Evolutionary conservation across 2,113 vertebrate species (phyloP).

Genomic region (Melanerpes formicivorus): DNA sequence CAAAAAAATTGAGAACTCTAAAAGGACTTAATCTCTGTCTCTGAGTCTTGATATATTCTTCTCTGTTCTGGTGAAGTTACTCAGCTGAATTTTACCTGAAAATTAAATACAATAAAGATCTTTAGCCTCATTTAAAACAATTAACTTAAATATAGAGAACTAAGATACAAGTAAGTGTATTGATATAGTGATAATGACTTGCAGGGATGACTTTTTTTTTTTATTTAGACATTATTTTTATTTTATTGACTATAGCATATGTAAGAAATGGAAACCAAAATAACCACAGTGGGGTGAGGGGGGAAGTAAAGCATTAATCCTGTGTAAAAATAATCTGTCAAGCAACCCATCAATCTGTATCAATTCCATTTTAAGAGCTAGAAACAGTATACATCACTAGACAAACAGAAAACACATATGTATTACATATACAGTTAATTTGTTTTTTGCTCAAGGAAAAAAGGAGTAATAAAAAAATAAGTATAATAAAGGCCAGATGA

Average conservation of each 20-base stretch:
- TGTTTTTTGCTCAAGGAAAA: neutral
- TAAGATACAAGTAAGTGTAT: neutral
- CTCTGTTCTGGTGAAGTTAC: neutral
- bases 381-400: neutral
- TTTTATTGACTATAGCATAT: neutral
- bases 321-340: neutral
- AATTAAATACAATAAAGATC: neutral
- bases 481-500: neutral
- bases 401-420: neutral
- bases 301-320: neutral
- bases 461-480: neutral
- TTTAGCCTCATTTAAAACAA: neutral
- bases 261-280: neutral
- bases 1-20: neutral
- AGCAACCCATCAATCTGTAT: neutral
- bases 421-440: neutral
- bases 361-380: neutral
- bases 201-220: neutral
- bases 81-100: neutral
- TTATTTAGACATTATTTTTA: neutral
- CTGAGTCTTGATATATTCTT: neutral
- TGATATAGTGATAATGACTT: neutral
- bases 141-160: neutral
- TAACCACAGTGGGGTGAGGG: neutral
- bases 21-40: neutral